Evolutionary conservation across 2,113 vertebrate genomes (phyloP), one percentile per base, ranked within the genome.

Genomic region (Mormoops blainvillei): DNA sequence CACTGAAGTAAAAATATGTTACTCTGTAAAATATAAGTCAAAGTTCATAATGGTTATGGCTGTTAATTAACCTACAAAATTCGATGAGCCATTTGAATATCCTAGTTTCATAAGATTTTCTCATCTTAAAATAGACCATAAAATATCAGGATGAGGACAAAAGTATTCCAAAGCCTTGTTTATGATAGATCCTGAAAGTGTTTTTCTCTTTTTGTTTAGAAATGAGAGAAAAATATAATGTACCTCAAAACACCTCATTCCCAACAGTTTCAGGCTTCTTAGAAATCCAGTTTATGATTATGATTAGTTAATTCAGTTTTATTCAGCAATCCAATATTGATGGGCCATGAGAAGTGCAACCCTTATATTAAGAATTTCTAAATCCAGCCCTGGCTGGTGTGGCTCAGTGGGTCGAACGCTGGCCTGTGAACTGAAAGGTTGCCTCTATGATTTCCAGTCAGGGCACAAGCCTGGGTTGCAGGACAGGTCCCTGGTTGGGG

Each of bases 31-130:
- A 98, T 98, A 97, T 95, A 92, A 96, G 97, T 95, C 91, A 73
- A 95, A 96, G 89, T 96, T 97, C 96, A 97, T 97, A 98, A 97
- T 96, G 90, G 89, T 38, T 92, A 26, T 97, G 97, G 97, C 97
- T 99, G 92, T 97, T 98, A 97, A 98, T 98, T 98, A 98, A 98
- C 98, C 98, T 98, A 82, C 15, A 97, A 84, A 93, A 89, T 52
- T 28, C 91, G 87, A 93, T 89, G 84, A 91, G 93, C 97, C 94
- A 97, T 98, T 95, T 98, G 45, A 87, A 54, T 81, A 92, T 96
- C 96, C 97, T 97, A 97, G 94, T 98, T 97, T 70, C 45, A 80
- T 97, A 94, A 96, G 94, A 97, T 97, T 98, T 85, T 97, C 97
- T 96, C 95, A 97, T 96, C 89, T 78, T 74, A 96, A 97, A 98